Percentiles rank a stretch among this genome's conserved stretches.
These are phyloP conservation scores for Aphis craccivora DNA, from an alignment of 1,140 invertebrate species.

Conservation along the genomic window DNA sequence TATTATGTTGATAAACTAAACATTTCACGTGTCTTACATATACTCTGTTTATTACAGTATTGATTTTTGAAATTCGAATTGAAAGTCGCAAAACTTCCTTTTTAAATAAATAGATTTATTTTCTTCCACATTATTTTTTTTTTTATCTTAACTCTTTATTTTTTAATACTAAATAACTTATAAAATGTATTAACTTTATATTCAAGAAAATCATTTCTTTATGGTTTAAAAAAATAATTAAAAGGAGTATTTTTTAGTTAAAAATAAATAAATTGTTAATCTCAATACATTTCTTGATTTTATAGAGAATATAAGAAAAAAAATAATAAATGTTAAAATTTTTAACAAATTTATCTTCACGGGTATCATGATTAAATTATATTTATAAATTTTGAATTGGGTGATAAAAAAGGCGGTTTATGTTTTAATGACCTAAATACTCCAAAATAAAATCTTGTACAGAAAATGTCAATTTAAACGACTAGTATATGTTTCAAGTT, in stretches of 20 bases:
- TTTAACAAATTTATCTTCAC: too few relatives aligned
- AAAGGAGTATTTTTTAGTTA: background rate
- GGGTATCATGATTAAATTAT: too few relatives aligned
- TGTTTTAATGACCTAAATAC: too few relatives aligned
- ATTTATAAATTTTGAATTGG: too few relatives aligned
- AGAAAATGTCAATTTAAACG: too few relatives aligned
- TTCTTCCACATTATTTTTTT: background rate
- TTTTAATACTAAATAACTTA: background rate
- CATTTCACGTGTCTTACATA: too few relatives aligned
- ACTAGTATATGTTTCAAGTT: too few relatives aligned
- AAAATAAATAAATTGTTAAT: background rate
- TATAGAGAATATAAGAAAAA: background rate
- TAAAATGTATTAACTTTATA: background rate
- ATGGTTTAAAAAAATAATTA: background rate
- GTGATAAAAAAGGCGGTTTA: too few relatives aligned
- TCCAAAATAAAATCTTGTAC: too few relatives aligned
- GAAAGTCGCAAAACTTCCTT: background rate
- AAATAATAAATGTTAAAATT: background rate
- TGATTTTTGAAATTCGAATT: background rate
- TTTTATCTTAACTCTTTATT: background rate
- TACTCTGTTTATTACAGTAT: background rate
- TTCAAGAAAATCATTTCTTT: background rate
- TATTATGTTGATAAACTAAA: too few relatives aligned
- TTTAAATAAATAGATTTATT: background rate
- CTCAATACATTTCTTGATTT: background rate